Evolutionary conservation across 2,888 invertebrate species (phyloP).

Genomic region (Sphinx pinastri): DNA sequence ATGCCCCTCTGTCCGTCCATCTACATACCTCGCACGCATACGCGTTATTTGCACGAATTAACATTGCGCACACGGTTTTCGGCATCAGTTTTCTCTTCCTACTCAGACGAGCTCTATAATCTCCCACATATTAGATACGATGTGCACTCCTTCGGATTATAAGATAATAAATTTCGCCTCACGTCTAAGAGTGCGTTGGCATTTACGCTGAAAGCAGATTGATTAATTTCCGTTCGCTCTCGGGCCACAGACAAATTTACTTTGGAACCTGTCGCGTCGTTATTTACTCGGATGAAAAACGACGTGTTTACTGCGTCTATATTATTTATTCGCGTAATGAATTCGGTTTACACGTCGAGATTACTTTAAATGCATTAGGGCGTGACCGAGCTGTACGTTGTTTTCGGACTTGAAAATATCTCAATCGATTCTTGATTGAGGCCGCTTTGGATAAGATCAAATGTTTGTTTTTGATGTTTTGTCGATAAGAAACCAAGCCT

Average conservation of each 20-base stretch:
- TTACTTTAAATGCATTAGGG: conserved; percentile 30
- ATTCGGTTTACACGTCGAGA: background rate
- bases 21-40: conserved; percentile 53
- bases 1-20: conserved; percentile 53
- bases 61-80: background rate
- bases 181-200: conserved; percentile 42
- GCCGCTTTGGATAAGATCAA: conserved; percentile 16
- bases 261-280: conserved; percentile 38
- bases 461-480: conserved; percentile 18
- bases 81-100: background rate
- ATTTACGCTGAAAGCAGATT: conserved; percentile 54
- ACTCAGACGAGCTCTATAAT: background rate
- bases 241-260: conserved; percentile 41
- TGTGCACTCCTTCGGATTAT: background rate
- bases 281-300: conserved; percentile 21
- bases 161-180: conserved; percentile 40
- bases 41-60: conserved; percentile 46
- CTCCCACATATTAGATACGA: background rate
- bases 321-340: conserved; percentile 2
- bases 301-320: conserved; percentile 8
- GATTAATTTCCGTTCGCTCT: conserved; percentile 65
- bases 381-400: conserved; percentile 39
- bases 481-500: background rate
- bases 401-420: conserved; percentile 36
- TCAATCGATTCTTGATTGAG: conserved; percentile 28